A percentile compares a stretch with the other conserved stretches of the same genome.
These are phyloP conservation scores for Lordiphosa mommai DNA, from an alignment of 1,140 invertebrate genomes.

Conservation along the genomic window DNA sequence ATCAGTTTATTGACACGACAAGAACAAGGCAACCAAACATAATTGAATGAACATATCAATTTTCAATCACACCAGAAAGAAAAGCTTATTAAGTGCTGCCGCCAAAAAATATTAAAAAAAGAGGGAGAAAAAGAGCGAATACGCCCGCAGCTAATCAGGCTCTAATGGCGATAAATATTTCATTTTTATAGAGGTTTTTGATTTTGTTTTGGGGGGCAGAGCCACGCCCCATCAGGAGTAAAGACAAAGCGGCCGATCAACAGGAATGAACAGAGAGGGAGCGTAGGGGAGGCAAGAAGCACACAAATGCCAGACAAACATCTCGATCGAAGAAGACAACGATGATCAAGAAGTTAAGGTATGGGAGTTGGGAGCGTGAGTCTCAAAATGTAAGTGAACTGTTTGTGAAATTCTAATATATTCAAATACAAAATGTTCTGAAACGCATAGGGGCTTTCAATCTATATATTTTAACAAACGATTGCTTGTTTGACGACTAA, in stretches of 20 bases:
- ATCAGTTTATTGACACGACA: constrained; percentile 65
- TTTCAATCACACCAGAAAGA: constrained; percentile 53
- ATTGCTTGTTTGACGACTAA: too few species aligned
- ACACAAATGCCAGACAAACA: constrained; percentile 27
- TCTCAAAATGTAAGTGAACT: too few species aligned
- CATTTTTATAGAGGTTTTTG: constrained; percentile 59
- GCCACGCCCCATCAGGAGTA: constrained; percentile 34
- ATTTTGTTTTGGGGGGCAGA: constrained; percentile 26
- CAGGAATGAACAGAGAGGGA: constrained; percentile 16
- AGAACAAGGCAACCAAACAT: constrained; percentile 23
- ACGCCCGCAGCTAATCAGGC: constrained; percentile 72
- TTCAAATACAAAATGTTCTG: too few species aligned
- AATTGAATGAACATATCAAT: constrained; percentile 75
- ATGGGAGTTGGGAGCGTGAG: constrained; percentile 11
- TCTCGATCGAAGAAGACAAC: constrained; percentile 53
- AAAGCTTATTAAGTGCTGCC: constrained; percentile 61
- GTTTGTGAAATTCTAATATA: too few species aligned
- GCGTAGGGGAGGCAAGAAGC: not conserved
- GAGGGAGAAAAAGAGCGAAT: constrained; percentile 12
- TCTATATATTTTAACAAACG: too few species aligned
- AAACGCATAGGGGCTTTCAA: too few species aligned
- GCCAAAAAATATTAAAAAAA: constrained; percentile 1
- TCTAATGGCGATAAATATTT: constrained; percentile 78
- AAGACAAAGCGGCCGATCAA: constrained; percentile 44
- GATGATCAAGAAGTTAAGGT: constrained; percentile 32